These are phyloP conservation scores for Halotydeus destructor DNA, from an alignment of 1,140 invertebrate genomes.

Conservation along the genomic window DNA sequence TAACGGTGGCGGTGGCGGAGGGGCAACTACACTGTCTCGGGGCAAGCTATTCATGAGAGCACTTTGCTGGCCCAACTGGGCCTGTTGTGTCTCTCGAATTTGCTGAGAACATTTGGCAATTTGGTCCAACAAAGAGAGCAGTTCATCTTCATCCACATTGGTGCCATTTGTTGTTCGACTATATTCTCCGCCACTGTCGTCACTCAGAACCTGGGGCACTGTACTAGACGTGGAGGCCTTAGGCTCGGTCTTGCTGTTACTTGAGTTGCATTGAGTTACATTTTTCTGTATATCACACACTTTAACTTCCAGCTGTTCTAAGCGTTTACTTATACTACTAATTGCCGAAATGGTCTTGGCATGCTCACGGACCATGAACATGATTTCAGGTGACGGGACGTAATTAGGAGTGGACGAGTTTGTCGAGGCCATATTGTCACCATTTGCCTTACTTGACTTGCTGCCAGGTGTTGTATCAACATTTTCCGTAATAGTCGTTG, in stretches of 20 bases:
- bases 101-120: conserved; percentile 7
- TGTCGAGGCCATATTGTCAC: no score
- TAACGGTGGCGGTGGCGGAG: no score
- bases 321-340: neutral
- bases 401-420: no score
- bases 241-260: neutral
- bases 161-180: conserved; percentile 6
- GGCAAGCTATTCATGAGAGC: no score
- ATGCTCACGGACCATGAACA: conserved; percentile 8
- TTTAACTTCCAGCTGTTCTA: conserved; percentile 6
- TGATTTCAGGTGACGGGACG: conserved; percentile 6
- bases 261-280: neutral
- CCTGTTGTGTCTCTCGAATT: conserved; percentile 1
- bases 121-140: conserved; percentile 9
- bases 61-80: no score
- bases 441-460: no score
- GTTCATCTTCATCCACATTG: conserved; percentile 8
- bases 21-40: no score
- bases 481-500: no score
- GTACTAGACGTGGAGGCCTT: neutral
- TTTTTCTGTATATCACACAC: neutral
- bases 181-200: conserved; percentile 12
- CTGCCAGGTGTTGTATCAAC: no score
- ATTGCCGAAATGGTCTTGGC: conserved; percentile 7
- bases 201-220: neutral